Evolutionary conservation across 1,140 invertebrate species (phyloP).

Genomic region (Apis florea): DNA sequence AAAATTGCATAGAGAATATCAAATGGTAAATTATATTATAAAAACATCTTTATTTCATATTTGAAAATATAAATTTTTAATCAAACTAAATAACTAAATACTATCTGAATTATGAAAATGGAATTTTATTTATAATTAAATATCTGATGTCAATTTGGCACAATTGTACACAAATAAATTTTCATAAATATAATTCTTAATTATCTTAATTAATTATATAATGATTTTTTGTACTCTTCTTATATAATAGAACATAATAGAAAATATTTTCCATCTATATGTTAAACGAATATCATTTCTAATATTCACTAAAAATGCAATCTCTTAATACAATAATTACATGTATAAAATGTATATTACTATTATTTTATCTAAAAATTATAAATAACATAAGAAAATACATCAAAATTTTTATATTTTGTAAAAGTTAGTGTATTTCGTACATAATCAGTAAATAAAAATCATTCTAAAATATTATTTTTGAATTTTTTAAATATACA

Average conservation of each 20-base stretch:
- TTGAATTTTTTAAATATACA: background rate
- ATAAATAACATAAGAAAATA: background rate
- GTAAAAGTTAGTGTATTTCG: background rate
- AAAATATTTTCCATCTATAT: background rate
- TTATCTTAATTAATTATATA: conserved; percentile 20
- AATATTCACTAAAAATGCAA: conserved; percentile 20
- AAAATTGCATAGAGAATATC: background rate
- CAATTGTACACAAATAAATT: conserved; percentile 29
- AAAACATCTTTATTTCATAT: conserved; percentile 70
- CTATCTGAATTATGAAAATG: conserved; percentile 64
- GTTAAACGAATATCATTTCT: conserved; percentile 20
- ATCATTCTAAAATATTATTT: conserved; percentile 41
- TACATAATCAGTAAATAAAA: conserved; percentile 16
- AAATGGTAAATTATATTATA: conserved; percentile 5
- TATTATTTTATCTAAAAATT: conserved; percentile 25
- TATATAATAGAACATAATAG: conserved; percentile 2
- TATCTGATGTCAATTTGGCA: conserved; percentile 32
- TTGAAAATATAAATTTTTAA: conserved; percentile 75
- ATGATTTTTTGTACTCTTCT: conserved; percentile 41
- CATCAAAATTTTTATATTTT: background rate
- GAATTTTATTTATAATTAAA: conserved; percentile 54
- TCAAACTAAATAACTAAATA: conserved; percentile 76
- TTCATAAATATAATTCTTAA: conserved; percentile 9
- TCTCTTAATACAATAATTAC: conserved; percentile 29
- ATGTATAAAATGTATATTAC: conserved; percentile 22